Conservation (phyloP, 2,888 invertebrate species). For the Leptodirus hochenwartii region DNA sequence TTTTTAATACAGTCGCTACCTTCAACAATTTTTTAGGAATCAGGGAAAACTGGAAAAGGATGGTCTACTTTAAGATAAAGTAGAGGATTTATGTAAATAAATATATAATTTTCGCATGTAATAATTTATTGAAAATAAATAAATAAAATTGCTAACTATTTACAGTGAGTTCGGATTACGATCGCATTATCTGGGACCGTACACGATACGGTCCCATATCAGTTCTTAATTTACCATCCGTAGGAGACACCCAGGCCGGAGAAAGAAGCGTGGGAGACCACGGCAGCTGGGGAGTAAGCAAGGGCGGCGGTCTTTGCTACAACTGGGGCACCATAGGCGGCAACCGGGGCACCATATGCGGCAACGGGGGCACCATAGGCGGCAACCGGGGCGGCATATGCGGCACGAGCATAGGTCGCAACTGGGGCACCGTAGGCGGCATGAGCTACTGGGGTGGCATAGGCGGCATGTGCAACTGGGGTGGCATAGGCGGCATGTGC, state of each 20-base stretch:
- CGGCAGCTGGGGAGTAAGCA: conserved; percentile 38
- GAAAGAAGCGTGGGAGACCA: conserved; percentile 45
- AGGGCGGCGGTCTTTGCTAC: conserved; percentile 24
- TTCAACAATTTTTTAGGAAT: too few relatives aligned
- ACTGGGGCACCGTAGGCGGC: conserved; percentile 16
- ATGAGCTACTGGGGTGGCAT: too few relatives aligned
- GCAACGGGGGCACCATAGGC: conserved; percentile 25
- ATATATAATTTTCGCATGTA: too few relatives aligned
- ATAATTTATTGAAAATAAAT: too few relatives aligned
- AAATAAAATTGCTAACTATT: too few relatives aligned
- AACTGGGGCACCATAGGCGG: conserved; percentile 13
- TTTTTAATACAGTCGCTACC: too few relatives aligned
- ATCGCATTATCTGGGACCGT: too few relatives aligned
- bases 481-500: conserved; percentile 20
- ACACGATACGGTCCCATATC: too few relatives aligned
- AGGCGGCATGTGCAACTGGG: conserved; percentile 16
- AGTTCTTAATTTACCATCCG: conserved; percentile 36
- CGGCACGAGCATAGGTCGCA: conserved; percentile 17
- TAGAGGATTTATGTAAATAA: too few relatives aligned
- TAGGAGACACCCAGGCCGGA: conserved; percentile 43
- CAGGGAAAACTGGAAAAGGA: too few relatives aligned
- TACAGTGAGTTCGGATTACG: too few relatives aligned
- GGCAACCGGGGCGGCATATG: conserved; percentile 21
- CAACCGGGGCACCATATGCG: conserved; percentile 13
- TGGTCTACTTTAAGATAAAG: too few relatives aligned